Percentiles rank a stretch among this genome's conserved stretches.
Evolutionary conservation across 2,888 invertebrate species (phyloP).

Genomic region (Sycophila texana): DNA sequence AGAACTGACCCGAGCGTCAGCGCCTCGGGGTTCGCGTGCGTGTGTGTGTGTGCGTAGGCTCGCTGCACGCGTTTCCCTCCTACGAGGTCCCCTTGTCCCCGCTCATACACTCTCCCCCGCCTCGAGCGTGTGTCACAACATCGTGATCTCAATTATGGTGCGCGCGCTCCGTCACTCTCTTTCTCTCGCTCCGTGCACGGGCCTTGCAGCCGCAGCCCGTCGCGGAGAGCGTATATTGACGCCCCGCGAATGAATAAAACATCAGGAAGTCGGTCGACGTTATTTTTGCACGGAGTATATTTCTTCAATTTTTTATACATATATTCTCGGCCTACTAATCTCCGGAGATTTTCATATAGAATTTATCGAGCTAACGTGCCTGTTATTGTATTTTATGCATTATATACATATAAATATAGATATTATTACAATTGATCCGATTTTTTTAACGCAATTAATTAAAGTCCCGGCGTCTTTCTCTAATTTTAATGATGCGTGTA

Average conservation of each 20-base stretch:
- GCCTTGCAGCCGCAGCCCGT: background rate
- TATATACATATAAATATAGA: too few relatives aligned
- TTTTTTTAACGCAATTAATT: too few relatives aligned
- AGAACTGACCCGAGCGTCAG: conserved; percentile 73
- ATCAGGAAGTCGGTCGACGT: conserved; percentile 25
- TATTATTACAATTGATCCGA: too few relatives aligned
- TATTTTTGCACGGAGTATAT: too few relatives aligned
- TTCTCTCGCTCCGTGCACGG: background rate
- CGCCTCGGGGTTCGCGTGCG: conserved; percentile 22
- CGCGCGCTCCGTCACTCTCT: conserved; percentile 3
- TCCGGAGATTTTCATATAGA: too few relatives aligned
- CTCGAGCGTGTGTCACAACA: conserved; percentile 68
- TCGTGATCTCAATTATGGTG: conserved; percentile 63
- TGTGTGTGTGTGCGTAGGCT: conserved; percentile 18
- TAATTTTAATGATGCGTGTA: too few relatives aligned
- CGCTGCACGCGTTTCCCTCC: conserved; percentile 55
- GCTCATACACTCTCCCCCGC: background rate
- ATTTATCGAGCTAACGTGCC: too few relatives aligned
- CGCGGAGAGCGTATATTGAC: conserved; percentile 11
- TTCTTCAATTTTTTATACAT: too few relatives aligned
- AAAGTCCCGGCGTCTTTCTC: too few relatives aligned
- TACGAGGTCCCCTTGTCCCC: background rate
- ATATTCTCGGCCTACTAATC: too few relatives aligned
- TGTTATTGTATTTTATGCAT: too few relatives aligned
- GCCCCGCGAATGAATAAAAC: conserved; percentile 49